Conservation (phyloP, 1,140 invertebrate genomes). For the Drosophila subpulchrella region DNA sequence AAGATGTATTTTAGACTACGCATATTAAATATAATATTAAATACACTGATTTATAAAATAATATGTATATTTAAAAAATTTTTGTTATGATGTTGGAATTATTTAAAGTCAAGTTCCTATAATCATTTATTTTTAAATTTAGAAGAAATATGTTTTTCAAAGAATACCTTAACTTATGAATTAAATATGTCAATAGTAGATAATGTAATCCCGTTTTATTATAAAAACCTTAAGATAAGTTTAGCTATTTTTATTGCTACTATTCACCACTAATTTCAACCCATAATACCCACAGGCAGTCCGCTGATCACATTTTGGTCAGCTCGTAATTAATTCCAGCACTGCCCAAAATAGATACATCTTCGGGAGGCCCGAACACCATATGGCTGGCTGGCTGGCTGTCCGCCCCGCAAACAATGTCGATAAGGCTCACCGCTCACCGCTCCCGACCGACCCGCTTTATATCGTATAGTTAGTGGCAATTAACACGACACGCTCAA, state of each 20-base stretch:
- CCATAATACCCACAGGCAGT: constrained; percentile 12
- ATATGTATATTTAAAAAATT: too few relatives aligned
- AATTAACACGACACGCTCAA: constrained; percentile 77
- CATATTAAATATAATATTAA: too few relatives aligned
- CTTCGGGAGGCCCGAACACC: constrained; percentile 54
- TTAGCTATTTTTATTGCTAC: background rate
- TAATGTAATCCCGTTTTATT: background rate
- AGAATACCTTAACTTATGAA: too few relatives aligned
- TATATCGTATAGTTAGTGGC: constrained; percentile 70
- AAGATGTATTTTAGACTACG: too few relatives aligned
- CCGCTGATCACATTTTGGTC: constrained; percentile 75
- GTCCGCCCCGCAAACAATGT: constrained; percentile 46
- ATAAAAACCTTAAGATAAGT: background rate
- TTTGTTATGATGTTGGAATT: too few relatives aligned
- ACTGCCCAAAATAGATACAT: constrained; percentile 79
- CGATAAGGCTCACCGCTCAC: constrained; percentile 32
- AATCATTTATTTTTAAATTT: too few relatives aligned
- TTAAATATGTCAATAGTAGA: too few relatives aligned
- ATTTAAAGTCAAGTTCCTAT: too few relatives aligned
- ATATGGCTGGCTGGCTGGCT: constrained; percentile 65
- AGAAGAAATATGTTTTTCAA: too few relatives aligned
- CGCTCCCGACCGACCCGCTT: constrained; percentile 38
- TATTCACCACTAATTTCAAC: background rate
- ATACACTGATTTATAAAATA: too few relatives aligned
- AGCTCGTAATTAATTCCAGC: constrained; percentile 77